Evolutionary conservation across 2,888 invertebrate genomes (phyloP).

Genomic region (Limnephilus rhombicus): DNA sequence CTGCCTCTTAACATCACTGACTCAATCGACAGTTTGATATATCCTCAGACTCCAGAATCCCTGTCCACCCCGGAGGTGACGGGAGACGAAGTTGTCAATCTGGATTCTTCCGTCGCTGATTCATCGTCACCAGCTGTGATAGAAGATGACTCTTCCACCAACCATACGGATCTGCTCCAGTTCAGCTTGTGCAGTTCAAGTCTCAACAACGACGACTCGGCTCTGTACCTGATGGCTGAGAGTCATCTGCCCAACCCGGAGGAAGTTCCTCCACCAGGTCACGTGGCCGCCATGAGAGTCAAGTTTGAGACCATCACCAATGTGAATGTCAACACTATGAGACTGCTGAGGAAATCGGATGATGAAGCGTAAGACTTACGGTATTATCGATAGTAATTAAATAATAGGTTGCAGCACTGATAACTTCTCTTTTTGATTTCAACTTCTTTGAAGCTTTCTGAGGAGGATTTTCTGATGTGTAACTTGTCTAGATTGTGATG

Average conservation of each 20-base stretch:
- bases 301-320: conserved; percentile 76
- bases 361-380: conserved; percentile 49
- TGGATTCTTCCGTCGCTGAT: conserved; percentile 47
- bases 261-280: conserved; percentile 73
- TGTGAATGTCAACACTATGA: conserved; percentile 61
- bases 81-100: conserved; percentile 16
- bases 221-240: conserved; percentile 49
- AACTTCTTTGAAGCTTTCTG: not conserved
- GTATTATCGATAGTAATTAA: not conserved
- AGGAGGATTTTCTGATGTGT: not conserved
- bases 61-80: conserved; percentile 44
- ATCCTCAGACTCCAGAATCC: conserved; percentile 49
- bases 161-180: conserved; percentile 66
- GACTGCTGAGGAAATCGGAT: conserved; percentile 63
- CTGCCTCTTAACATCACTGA: conserved; percentile 26
- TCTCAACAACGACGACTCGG: conserved; percentile 52
- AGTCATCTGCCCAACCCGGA: conserved; percentile 70
- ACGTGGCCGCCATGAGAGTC: conserved; percentile 77
- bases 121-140: conserved; percentile 55
- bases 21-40: conserved; percentile 37
- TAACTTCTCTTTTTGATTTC: not conserved
- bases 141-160: conserved; percentile 63
- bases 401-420: not conserved
- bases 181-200: conserved; percentile 61
- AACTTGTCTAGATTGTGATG: not conserved